Evolutionary conservation across 2,113 vertebrate genomes (phyloP).

Genomic region (Bufo bufo): DNA sequence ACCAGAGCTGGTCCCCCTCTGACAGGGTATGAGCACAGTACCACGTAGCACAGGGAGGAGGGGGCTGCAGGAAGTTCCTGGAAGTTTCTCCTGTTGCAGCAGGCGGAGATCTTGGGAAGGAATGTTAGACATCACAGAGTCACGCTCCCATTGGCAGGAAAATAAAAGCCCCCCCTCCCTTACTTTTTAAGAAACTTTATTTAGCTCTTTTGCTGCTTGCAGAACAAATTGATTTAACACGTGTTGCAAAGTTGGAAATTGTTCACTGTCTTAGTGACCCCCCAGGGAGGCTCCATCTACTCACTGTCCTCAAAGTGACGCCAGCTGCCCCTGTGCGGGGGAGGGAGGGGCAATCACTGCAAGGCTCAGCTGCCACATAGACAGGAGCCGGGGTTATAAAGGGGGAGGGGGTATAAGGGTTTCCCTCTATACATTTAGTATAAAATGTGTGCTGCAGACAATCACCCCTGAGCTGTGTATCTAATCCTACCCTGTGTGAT

Average conservation of each 20-base stretch:
- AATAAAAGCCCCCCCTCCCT: neutral
- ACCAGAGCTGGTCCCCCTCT: neutral
- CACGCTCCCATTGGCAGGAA: neutral
- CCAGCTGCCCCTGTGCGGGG: neutral
- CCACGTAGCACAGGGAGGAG: conserved; percentile 36
- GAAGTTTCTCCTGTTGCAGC: conserved; percentile 37
- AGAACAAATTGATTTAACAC: neutral
- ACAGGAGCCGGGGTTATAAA: neutral
- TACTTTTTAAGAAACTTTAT: conserved; percentile 14
- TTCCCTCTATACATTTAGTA: neutral
- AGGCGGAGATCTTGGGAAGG: conserved; percentile 32
- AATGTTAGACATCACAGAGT: conserved; percentile 22
- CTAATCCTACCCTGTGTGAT: neutral
- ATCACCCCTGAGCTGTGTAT: neutral
- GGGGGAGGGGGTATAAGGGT: neutral
- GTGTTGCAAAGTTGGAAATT: neutral
- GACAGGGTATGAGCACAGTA: neutral
- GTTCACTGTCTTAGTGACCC: neutral
- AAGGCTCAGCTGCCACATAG: neutral
- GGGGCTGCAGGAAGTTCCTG: neutral
- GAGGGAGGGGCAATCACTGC: neutral
- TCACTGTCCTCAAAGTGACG: neutral
- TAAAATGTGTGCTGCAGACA: neutral
- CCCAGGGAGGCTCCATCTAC: no score
- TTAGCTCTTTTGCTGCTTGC: neutral